Evolutionary conservation across 2,797 vertebrate species (phyloP), one percentile per base, ranked within the genome.

Genomic region (Lacerta agilis): DNA sequence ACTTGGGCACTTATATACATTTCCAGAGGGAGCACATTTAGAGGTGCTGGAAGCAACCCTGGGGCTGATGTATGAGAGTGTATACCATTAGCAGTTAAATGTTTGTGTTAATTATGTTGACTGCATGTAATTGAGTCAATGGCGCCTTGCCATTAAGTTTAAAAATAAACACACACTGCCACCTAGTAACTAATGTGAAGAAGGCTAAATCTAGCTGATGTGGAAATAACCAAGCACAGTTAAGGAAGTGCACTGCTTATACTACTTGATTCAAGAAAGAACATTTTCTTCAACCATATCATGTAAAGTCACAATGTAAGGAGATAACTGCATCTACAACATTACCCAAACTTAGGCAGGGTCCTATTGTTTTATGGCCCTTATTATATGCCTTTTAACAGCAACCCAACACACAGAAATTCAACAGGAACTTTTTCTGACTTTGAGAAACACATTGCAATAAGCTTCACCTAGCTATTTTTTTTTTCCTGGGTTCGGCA

Each of bases 1-100:
- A 80, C 17, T 29, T 83, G n/a, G 73, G 41, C 41, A 64, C 3
- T 27, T 79, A 38, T 18, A 33, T 41, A n/a, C 58, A 79, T 72
- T 86, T 80, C 29, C 38, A 43, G 11, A 79, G 18, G 36, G 33
- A 79, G 11, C 17, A 18, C 25, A 84, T 75, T 61, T 49, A 75
- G 6, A 87, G 29, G 23, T 80, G 36, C 8, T 67, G 17, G 69
- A 80, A 81, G 20, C 29, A 80, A 84, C 58, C 58, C 55, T 27
- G 29, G 80, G 71, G 1, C 66, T 58, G 33, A 79, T 83, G 55
- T n/a, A 58, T 80, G 55, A 80, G n/a, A 61, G 25, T 33, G 13
- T 66, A 38, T 5, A 49, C 41, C 41, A 80, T 76, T 84, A 90
- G 58, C 55, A 84, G 58, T 84, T 83, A 83, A 87, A 80, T 55